These are phyloP conservation scores for Cerastoderma edule DNA, from an alignment of 2,888 invertebrate genomes.

Conservation along the genomic window DNA sequence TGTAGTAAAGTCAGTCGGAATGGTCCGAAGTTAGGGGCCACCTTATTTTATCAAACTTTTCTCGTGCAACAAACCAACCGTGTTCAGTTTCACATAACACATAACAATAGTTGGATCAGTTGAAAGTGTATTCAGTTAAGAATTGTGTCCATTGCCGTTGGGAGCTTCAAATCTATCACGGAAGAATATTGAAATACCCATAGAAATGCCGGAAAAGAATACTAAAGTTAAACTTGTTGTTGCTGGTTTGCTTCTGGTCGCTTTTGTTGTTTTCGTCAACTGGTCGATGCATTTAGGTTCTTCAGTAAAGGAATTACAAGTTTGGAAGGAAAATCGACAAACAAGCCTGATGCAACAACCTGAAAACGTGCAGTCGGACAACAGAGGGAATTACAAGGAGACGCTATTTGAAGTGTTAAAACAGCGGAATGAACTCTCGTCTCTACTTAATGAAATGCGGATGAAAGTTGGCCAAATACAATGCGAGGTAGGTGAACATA, in stretches of 20 bases:
- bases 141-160: too few species aligned
- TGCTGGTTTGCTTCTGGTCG: neutral
- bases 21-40: too few species aligned
- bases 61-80: too few species aligned
- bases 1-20: too few species aligned
- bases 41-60: too few species aligned
- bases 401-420: neutral
- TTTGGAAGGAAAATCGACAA: neutral
- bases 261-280: neutral
- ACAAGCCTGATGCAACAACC: neutral
- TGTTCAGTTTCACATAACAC: too few species aligned
- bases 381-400: neutral
- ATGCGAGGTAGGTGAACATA: constrained; percentile 13
- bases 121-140: too few species aligned
- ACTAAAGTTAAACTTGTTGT: neutral
- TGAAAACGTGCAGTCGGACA: neutral
- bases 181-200: too few species aligned
- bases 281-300: neutral
- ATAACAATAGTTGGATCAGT: too few species aligned
- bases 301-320: constrained; percentile 5
- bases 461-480: constrained; percentile 9
- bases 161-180: too few species aligned
- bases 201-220: neutral
- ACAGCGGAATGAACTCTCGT: constrained; percentile 8
- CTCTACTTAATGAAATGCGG: constrained; percentile 9